These are phyloP conservation scores for Clistopyga incitator DNA, from an alignment of 2,888 invertebrate species.

Conservation along the genomic window DNA sequence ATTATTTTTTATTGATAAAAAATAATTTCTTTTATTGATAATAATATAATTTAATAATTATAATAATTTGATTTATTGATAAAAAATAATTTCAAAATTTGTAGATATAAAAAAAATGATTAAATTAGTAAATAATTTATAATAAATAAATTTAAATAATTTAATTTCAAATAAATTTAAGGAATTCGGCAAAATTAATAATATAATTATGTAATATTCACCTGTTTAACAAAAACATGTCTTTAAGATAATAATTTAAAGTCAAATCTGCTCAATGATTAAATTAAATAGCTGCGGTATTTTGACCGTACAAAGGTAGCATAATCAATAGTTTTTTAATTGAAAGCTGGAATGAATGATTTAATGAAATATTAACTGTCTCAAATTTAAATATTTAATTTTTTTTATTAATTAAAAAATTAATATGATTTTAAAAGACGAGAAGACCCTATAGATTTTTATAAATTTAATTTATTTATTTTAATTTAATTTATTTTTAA, in stretches of 20 bases:
- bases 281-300: conserved; percentile 91
- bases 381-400: conserved; percentile 85
- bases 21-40: too few relatives aligned
- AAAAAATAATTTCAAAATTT: too few relatives aligned
- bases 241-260: conserved; percentile 88
- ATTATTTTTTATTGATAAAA: too few relatives aligned
- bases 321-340: conserved; percentile 93
- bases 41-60: too few relatives aligned
- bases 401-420: conserved; percentile 88
- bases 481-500: conserved; percentile 6
- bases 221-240: conserved; percentile 93
- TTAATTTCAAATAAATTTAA: conserved; percentile 84
- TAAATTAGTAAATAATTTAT: conserved; percentile 76
- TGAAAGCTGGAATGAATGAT: conserved; percentile 92
- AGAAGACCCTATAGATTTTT: conserved; percentile 93
- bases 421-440: conserved; percentile 87
- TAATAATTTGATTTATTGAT: too few relatives aligned
- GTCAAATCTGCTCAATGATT: conserved; percentile 91
- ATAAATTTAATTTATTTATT: neutral
- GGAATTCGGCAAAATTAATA: conserved; percentile 88
- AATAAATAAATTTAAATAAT: conserved; percentile 59
- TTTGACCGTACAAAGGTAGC: conserved; percentile 93
- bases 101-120: conserved; percentile 80
- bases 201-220: conserved; percentile 84
- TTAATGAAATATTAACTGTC: conserved; percentile 88